Evolutionary conservation across 2,888 invertebrate species (phyloP).

Genomic region (Brachycybe producta): DNA sequence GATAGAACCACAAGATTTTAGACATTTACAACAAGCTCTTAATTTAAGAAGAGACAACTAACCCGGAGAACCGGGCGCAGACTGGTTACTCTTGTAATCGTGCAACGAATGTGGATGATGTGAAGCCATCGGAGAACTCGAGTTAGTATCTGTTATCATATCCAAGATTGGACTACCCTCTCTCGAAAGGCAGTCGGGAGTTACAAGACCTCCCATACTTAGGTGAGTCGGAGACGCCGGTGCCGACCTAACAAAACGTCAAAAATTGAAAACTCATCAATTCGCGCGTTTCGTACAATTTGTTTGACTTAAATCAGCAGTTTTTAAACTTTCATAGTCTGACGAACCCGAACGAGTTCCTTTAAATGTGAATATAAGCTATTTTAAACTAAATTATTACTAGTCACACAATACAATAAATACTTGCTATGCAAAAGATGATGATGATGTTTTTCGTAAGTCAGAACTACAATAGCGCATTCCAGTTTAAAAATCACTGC

Average conservation of each 20-base stretch:
- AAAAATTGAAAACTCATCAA: neutral
- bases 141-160: conserved; percentile 42
- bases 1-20: neutral
- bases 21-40: neutral
- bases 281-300: no score
- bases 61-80: conserved; percentile 51
- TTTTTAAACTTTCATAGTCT: neutral
- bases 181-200: conserved; percentile 71
- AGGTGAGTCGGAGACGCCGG: conserved; percentile 89
- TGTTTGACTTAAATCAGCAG: no score
- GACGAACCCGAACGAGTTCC: neutral
- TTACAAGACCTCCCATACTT: conserved; percentile 68
- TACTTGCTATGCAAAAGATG: no score
- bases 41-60: conserved; percentile 38
- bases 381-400: no score
- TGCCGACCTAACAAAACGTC: conserved; percentile 55
- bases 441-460: no score
- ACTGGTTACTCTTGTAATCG: conserved; percentile 41
- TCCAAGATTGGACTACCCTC: conserved; percentile 86
- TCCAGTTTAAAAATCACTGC: no score
- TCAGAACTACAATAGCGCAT: no score
- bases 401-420: no score
- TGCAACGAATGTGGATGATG: conserved; percentile 23
- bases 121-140: conserved; percentile 39
- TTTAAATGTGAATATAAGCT: no score